Evolutionary conservation across 2,888 invertebrate genomes (phyloP), one percentile per base, ranked within the genome.

Genomic region (Volucella inanis): DNA sequence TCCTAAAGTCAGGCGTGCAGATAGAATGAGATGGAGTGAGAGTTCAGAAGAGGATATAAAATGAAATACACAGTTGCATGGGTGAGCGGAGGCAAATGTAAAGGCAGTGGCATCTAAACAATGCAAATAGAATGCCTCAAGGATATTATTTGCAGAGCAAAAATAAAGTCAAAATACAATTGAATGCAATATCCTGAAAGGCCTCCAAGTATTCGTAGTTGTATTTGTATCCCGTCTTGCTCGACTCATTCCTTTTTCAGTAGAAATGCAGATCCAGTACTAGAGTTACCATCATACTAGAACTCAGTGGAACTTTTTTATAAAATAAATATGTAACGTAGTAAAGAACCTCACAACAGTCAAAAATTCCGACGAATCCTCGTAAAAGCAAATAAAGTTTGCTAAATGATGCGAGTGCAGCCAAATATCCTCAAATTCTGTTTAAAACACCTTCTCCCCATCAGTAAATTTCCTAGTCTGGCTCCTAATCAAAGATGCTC

Each of bases 141-240:
- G 85, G 85, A 85, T 85, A 85, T 85, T 85, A 85, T 85, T 81
- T 81, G 81, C 85, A 85, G 71, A 81, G 74, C 81, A 77, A 85
- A 85, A 85, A 81, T 77, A 77, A 68, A 85, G 80, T 81, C 85
- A 74, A 85, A 85, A 85, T 81, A 85, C 85, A 85, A 85, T 85
- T 85, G 85, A 85, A 85, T 85, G 85, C 85, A 85, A 85, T 85
- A 85, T 85, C 85, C 85, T 85, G 85, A 85, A 85, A 85, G 72
- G 85, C 85, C 85, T 81, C 65, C 81, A 81, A 81, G 81, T 85
- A 85, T 85, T 81, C 81, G 62, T 49, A 47, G 49, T 54, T 64
- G 18, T 62, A 22, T 71, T 31, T 57, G 71, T 54, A 54, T 78
- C 67, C 74, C 78, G 68, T 68, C 14, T 38, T 38, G 50, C 64